Conservation (phyloP, 92 coral and sea anemone genomes). For the Umimayanthus chanpuru region DNA sequence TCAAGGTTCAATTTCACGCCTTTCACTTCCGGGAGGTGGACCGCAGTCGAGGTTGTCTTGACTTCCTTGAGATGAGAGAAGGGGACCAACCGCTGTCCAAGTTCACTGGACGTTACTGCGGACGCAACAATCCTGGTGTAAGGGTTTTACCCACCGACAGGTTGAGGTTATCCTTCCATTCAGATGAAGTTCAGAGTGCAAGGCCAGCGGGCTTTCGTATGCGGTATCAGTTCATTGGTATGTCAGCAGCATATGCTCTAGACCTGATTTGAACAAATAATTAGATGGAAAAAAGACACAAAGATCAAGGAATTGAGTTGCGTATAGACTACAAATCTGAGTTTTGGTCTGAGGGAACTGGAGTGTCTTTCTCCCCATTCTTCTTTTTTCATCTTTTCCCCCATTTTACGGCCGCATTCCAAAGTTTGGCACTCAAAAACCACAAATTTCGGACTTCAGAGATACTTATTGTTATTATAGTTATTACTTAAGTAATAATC, state of each 20-base stretch:
- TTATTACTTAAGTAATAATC: too few species aligned
- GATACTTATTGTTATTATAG: background rate
- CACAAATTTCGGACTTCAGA: too few species aligned
- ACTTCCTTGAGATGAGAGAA: constrained; percentile 79
- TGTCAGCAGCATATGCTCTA: background rate
- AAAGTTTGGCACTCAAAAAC: too few species aligned
- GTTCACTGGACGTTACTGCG: constrained; percentile 77
- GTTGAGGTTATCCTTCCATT: constrained; percentile 65
- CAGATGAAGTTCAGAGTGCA: constrained; percentile 32
- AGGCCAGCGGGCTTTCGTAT: constrained; percentile 62
- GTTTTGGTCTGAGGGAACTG: too few species aligned
- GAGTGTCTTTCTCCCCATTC: too few species aligned
- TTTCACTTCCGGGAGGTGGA: constrained; percentile 68
- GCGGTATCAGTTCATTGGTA: constrained; percentile 67
- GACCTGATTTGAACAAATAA: background rate
- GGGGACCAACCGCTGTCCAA: constrained; percentile 68
- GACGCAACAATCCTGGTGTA: constrained; percentile 68
- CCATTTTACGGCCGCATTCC: too few species aligned
- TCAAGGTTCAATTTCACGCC: constrained; percentile 63
- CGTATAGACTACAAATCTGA: too few species aligned
- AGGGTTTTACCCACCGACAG: constrained; percentile 44
- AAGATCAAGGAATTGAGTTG: too few species aligned
- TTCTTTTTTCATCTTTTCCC: too few species aligned
- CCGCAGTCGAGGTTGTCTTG: constrained; percentile 68
- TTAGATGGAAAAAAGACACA: too few species aligned